Evolutionary conservation across 2,888 invertebrate species (phyloP).

Genomic region (Sphaeridia pumilis): DNA sequence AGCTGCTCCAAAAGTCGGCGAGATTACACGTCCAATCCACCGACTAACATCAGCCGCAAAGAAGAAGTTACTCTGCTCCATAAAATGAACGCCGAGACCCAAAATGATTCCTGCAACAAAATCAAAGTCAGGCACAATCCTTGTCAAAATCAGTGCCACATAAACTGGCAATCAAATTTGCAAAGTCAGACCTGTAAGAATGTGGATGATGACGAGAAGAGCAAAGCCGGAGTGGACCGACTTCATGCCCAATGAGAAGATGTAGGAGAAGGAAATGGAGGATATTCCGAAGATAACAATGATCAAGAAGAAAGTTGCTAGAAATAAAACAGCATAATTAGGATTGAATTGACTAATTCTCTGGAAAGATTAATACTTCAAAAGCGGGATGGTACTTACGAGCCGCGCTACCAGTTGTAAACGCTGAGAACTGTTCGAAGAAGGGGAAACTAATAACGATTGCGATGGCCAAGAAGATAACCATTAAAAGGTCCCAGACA

Average conservation of each 20-base stretch:
- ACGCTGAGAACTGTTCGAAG: slow-evolving; percentile 38
- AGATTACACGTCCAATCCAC: slow-evolving; percentile 15
- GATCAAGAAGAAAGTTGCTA: slow-evolving; percentile 43
- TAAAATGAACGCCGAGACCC: slow-evolving; percentile 16
- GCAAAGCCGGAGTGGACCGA: slow-evolving; percentile 45
- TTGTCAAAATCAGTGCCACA: too few species aligned
- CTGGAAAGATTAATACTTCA: too few species aligned
- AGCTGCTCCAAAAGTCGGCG: slow-evolving; percentile 23
- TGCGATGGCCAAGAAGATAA: slow-evolving; percentile 37
- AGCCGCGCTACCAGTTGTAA: slow-evolving; percentile 29
- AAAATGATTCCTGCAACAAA: slow-evolving; percentile 21
- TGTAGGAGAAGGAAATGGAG: slow-evolving; percentile 54
- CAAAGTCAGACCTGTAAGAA: slow-evolving; percentile 25
- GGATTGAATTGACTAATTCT: too few species aligned
- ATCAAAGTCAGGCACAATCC: too few species aligned
- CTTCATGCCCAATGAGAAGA: slow-evolving; percentile 45
- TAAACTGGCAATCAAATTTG: too few species aligned
- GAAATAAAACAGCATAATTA: too few species aligned
- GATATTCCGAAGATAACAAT: slow-evolving; percentile 50
- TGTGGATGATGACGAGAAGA: slow-evolving; percentile 38
- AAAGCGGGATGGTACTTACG: too few species aligned
- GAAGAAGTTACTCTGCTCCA: slow-evolving; percentile 12
- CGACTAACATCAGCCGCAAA: not conserved
- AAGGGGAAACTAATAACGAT: slow-evolving; percentile 39
- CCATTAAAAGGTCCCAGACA: slow-evolving; percentile 41